Evolutionary conservation across 2,797 vertebrate species (phyloP).

Genomic region (Micropoecilia bifurca): DNA sequence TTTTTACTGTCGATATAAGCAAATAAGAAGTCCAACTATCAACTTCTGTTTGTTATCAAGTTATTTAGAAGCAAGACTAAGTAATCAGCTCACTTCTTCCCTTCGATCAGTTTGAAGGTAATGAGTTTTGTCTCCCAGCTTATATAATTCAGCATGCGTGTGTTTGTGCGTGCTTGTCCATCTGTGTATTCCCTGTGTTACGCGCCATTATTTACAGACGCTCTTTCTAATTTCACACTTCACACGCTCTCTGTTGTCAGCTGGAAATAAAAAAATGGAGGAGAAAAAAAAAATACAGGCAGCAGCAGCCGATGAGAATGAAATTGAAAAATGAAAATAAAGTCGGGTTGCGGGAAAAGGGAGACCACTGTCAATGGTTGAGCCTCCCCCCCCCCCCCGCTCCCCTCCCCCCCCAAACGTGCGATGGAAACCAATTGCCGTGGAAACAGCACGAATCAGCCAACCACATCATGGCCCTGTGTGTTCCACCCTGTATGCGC

Average conservation of each 20-base stretch:
- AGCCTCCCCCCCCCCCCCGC: constrained; percentile 31
- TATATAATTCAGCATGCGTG: constrained; percentile 59
- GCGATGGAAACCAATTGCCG: constrained; percentile 80
- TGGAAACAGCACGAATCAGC: constrained; percentile 76
- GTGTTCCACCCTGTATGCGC: neutral
- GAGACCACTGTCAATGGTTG: constrained; percentile 70
- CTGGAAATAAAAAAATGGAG: constrained; percentile 75
- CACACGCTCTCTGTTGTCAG: constrained; percentile 75
- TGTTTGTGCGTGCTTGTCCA: constrained; percentile 44
- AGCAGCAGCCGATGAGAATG: constrained; percentile 74
- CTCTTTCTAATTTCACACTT: constrained; percentile 83
- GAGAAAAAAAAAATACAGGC: constrained; percentile 45
- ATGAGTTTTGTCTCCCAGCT: constrained; percentile 69
- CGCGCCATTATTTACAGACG: constrained; percentile 77
- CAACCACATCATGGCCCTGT: constrained; percentile 53
- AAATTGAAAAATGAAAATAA: constrained; percentile 82
- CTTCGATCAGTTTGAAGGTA: constrained; percentile 63
- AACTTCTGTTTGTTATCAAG: constrained; percentile 58
- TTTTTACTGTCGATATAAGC: constrained; percentile 23
- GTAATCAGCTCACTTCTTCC: constrained; percentile 52
- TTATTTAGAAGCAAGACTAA: constrained; percentile 53
- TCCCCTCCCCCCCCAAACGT: constrained; percentile 10
- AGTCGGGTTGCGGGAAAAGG: constrained; percentile 54
- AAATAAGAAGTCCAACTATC: constrained; percentile 38
- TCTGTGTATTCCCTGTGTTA: constrained; percentile 66